These are phyloP conservation scores for Ceratosolen fusciceps DNA, from an alignment of 1,140 invertebrate genomes.

Conservation along the genomic window DNA sequence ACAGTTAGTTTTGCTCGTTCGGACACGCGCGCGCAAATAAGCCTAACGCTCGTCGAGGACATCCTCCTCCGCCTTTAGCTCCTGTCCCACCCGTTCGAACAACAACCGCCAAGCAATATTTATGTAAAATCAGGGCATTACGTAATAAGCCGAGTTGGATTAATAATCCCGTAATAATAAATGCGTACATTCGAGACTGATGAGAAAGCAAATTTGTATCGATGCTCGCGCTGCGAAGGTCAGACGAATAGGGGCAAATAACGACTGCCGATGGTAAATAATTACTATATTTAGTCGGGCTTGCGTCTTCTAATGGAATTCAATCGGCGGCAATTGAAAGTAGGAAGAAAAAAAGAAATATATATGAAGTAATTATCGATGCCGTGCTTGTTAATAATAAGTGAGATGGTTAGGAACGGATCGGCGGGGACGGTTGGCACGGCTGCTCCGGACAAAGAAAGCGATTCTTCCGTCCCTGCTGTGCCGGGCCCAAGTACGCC, in stretches of 20 bases:
- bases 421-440: not conserved
- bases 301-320: not conserved
- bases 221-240: not conserved
- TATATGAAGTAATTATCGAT: not conserved
- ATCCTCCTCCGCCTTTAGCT: no score
- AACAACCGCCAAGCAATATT: not conserved
- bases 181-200: not conserved
- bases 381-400: not conserved
- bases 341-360: no score
- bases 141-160: not conserved
- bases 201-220: not conserved
- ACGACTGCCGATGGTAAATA: not conserved
- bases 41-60: no score
- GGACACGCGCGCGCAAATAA: no score
- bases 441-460: not conserved
- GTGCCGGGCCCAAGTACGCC: not conserved
- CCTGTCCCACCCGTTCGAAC: no score
- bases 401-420: not conserved
- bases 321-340: conserved; percentile 30
- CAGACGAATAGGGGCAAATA: not conserved
- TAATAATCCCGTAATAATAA: not conserved
- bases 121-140: not conserved
- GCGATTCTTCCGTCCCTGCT: conserved; percentile 1
- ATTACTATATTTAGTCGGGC: not conserved
- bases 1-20: no score